phyloP scores from a whole-genome alignment of 1,140 invertebrate species.

The Bombus waltoni region DNA sequence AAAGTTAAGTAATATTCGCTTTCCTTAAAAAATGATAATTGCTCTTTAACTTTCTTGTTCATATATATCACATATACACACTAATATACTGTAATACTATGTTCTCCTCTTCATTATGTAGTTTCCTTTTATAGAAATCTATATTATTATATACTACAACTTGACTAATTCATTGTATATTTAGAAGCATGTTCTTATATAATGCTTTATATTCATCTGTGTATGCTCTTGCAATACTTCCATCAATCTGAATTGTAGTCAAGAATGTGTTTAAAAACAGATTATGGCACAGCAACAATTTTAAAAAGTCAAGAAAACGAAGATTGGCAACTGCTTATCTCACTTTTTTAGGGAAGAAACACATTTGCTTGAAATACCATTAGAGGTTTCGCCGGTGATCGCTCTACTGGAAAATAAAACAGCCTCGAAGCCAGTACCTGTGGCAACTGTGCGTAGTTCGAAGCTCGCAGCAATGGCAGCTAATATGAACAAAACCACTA shows the following conservation, averaged over 20 bases:
- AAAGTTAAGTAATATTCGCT: not conserved
- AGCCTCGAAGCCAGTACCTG: conserved; percentile 71
- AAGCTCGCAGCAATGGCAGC: conserved; percentile 80
- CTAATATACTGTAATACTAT: not conserved
- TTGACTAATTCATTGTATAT: conserved; percentile 10
- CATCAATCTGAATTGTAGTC: conserved; percentile 33
- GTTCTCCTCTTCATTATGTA: not conserved
- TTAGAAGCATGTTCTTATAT: conserved; percentile 38
- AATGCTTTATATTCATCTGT: conserved; percentile 35
- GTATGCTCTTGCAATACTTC: conserved; percentile 34
- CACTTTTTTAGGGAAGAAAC: conserved; percentile 77
- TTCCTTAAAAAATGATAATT: not conserved
- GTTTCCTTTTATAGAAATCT: not conserved
- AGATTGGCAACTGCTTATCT: conserved; percentile 56
- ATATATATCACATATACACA: not conserved
- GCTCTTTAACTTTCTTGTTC: not conserved
- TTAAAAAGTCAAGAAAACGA: conserved; percentile 32
- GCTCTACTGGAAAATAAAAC: conserved; percentile 50
- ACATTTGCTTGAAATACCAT: conserved; percentile 73
- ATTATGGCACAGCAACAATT: conserved; percentile 36
- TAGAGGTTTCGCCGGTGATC: conserved; percentile 40
- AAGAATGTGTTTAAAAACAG: conserved; percentile 31
- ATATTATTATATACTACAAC: not conserved
- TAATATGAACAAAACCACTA: conserved; percentile 73
- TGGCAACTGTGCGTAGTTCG: conserved; percentile 76